Evolutionary conservation across 2,888 invertebrate species (phyloP), one percentile per base, ranked within the genome.

Genomic region (Mimachlamys varia): DNA sequence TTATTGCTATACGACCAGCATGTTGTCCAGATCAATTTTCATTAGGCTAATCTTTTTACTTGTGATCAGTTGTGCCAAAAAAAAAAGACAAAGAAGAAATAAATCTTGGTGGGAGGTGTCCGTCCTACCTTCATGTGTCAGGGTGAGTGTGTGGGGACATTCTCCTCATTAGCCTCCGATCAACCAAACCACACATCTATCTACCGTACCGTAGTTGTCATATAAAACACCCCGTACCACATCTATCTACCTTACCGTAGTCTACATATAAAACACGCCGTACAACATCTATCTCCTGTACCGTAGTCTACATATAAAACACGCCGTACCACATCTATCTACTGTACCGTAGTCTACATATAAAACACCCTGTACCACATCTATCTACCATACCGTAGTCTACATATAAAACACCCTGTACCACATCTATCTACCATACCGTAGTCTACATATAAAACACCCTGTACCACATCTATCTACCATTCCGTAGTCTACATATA

Each of bases 21-120:
- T 76, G 76, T 76, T 76, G 76, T 76, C 76, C 76, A 76, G 76
- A 76, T 76, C 76, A 76, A 76, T 76, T 76, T 76, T 76, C 76
- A 76, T 76, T 76, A 76, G 76, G 33, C 76, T 15, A 33, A 76
- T 76, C 76, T 76, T 58, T n/a, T 19, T 58, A 58, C n/a, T 58
- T 33, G 76, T 33, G 76, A 76, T 76, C 33, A 33, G 76, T 33
- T 27, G 76, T 22, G 76, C 33, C n/a, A 76, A 27, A 27, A 13
- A 13, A 76, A 76, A 76, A 76, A 76, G 76, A 76, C 76, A 76
- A 76, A 76, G 76, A 76, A 76, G 33, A 10, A 7, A 76, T 76
- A 76, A 76, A 76, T 76, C 33, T 22, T 62, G 62, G 62, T n/a
- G 22, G 62, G 62, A 62, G 44, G 62, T 62, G 62, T 62, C 62